Percentiles rank a stretch among this genome's conserved stretches.
phyloP scores from a whole-genome alignment of 2,797 vertebrate species.

The Erpetoichthys calabaricus region DNA sequence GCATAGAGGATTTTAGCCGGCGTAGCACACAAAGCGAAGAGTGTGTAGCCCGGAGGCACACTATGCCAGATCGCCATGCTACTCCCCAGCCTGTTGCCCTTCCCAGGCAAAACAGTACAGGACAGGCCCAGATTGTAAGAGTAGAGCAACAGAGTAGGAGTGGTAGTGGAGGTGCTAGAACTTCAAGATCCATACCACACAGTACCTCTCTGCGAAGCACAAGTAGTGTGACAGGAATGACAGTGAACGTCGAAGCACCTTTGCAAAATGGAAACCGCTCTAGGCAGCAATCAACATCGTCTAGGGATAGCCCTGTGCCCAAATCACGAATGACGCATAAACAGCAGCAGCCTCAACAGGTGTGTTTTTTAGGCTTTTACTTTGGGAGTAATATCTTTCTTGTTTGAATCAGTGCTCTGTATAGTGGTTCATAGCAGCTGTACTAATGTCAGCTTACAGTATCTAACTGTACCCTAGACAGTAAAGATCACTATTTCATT shows the following conservation, averaged over 20 bases:
- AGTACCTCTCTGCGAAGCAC: slow-evolving; percentile 65
- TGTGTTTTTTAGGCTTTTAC: slow-evolving; percentile 16
- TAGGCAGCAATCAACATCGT: slow-evolving; percentile 58
- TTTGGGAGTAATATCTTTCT: too few relatives aligned
- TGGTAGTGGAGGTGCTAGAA: slow-evolving; percentile 41
- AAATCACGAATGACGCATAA: slow-evolving; percentile 53
- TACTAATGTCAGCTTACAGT: too few relatives aligned
- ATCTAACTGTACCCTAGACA: too few relatives aligned
- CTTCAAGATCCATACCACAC: slow-evolving; percentile 52
- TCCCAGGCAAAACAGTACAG: slow-evolving; percentile 67
- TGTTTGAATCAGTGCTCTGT: too few relatives aligned
- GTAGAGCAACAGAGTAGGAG: slow-evolving; percentile 55
- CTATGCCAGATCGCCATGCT: slow-evolving; percentile 38
- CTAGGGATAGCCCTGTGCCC: slow-evolving; percentile 59
- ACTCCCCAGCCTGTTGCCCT: slow-evolving; percentile 49
- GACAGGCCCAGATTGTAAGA: slow-evolving; percentile 69
- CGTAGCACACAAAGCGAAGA: slow-evolving; percentile 64
- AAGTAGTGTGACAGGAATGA: slow-evolving; percentile 48
- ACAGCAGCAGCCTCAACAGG: slow-evolving; percentile 49
- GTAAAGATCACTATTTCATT: too few relatives aligned
- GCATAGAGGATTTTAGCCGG: slow-evolving; percentile 64
- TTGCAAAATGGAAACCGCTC: slow-evolving; percentile 43
- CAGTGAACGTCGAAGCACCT: slow-evolving; percentile 43
- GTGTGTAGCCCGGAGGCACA: slow-evolving; percentile 47
- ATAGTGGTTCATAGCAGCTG: too few relatives aligned